Evolutionary conservation across 2,797 vertebrate genomes (phyloP), one percentile per base, ranked within the genome.

Genomic region (Myotis findleyi): DNA sequence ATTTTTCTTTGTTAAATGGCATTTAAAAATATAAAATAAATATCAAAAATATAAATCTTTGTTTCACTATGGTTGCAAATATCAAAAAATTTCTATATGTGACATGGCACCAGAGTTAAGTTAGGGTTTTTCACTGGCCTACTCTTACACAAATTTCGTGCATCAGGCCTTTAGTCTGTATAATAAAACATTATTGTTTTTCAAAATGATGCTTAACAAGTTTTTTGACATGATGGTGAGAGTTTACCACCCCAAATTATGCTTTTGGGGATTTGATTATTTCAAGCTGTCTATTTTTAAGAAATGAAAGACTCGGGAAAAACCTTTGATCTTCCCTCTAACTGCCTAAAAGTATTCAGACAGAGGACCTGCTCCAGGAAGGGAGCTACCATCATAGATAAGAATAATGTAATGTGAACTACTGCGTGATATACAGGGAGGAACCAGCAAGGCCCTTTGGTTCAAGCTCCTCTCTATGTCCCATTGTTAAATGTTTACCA

Each of bases 161-260:
- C 53, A 55, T 55, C 21, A 1, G 55, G 55, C 9, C 55, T 57
- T 23, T 55, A 21, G 7, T 55, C 23, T 33, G 4, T 77, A 27
- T 21, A 33, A 71, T 77, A 81, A 90, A 76, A 89, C 10, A 84
- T 71, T 59, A 27, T 5, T 38, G 64, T 5, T 51, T 87, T 93
- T 82, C 66, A 92, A 88, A 93, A 79, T 47, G 3, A 93, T 57
- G 36, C 59, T 77, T 72, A 51, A 57, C 27, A 84, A 83, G 12
- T 76, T 88, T 80, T 92, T 59, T 47, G 30, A 88, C 6, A 49
- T 72, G 20, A 68, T 88, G 21, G 20, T 47, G 27, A 47, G 79
- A 47, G 57, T 81, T 62, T 64, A 41, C 55, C 38, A 81, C 38
- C 17, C 2, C 6, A 21, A 57, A 62, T 44, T 64, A 5, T 21